Evolutionary conservation across 1,140 invertebrate genomes (phyloP).

Genomic region (Pseudomyrmex flavicornis): DNA sequence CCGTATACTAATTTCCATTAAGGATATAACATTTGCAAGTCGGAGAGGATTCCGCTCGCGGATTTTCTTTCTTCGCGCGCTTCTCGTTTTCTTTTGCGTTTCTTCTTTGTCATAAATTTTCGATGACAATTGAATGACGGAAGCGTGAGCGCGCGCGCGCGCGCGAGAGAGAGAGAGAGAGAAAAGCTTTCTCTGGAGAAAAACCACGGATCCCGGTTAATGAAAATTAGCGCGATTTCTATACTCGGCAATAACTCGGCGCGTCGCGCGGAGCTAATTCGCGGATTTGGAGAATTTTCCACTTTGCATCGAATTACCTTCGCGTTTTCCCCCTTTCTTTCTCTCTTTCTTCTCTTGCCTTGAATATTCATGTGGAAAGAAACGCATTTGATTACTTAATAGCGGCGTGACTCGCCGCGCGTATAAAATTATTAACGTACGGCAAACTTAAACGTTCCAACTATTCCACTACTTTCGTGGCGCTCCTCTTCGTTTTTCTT

Average conservation of each 20-base stretch:
- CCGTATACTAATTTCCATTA: constrained; percentile 27
- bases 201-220: neutral
- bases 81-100: neutral
- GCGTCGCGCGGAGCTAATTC: constrained; percentile 43
- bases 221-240: constrained; percentile 62
- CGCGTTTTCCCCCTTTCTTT: neutral
- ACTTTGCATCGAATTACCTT: constrained; percentile 57
- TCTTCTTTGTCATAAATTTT: constrained; percentile 31
- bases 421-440: constrained; percentile 62
- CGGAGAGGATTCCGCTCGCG: constrained; percentile 1
- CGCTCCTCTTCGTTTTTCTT: neutral
- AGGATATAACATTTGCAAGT: constrained; percentile 47
- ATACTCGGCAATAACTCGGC: constrained; percentile 49
- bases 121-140: constrained; percentile 42
- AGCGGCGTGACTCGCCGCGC: constrained; percentile 47
- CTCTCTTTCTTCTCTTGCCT: neutral
- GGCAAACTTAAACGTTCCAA: constrained; percentile 45
- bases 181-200: constrained; percentile 8
- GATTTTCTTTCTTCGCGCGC: neutral
- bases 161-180: no score
- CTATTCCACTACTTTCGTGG: neutral
- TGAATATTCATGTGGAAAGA: constrained; percentile 60
- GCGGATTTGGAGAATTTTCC: constrained; percentile 30
- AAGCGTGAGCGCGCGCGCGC: neutral
- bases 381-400: constrained; percentile 62